These are phyloP conservation scores for Meda fulgida DNA, from an alignment of 2,797 vertebrate species.

Conservation along the genomic window DNA sequence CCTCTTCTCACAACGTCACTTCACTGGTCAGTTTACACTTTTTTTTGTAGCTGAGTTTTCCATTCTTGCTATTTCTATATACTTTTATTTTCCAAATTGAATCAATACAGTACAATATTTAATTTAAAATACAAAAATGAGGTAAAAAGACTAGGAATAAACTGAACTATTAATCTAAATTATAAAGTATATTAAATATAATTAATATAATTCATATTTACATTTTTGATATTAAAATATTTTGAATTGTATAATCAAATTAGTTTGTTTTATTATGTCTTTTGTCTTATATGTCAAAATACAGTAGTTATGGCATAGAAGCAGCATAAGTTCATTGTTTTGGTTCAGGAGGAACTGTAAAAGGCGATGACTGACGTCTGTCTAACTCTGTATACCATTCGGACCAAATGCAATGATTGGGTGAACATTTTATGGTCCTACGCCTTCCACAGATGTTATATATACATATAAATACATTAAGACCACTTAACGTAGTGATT, in stretches of 20 bases:
- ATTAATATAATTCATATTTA: too few relatives aligned
- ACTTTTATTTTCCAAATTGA: background rate
- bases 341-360: too few relatives aligned
- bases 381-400: too few relatives aligned
- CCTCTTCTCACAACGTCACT: conserved; percentile 87
- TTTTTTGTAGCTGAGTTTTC: background rate
- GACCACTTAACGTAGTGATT: too few relatives aligned
- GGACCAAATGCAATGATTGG: too few relatives aligned
- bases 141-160: background rate
- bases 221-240: background rate
- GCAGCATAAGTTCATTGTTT: too few relatives aligned
- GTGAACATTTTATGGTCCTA: too few relatives aligned
- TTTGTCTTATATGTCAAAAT: background rate
- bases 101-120: background rate
- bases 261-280: background rate
- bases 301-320: too few relatives aligned
- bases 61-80: background rate
- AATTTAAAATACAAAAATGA: background rate
- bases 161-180: background rate
- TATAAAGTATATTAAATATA: background rate
- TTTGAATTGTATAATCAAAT: background rate
- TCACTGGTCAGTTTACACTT: conserved; percentile 79
- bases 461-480: too few relatives aligned
- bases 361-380: too few relatives aligned
- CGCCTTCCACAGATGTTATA: too few relatives aligned